These are phyloP conservation scores for Bombycilla garrulus DNA, from an alignment of 2,113 vertebrate genomes.

Conservation along the genomic window DNA sequence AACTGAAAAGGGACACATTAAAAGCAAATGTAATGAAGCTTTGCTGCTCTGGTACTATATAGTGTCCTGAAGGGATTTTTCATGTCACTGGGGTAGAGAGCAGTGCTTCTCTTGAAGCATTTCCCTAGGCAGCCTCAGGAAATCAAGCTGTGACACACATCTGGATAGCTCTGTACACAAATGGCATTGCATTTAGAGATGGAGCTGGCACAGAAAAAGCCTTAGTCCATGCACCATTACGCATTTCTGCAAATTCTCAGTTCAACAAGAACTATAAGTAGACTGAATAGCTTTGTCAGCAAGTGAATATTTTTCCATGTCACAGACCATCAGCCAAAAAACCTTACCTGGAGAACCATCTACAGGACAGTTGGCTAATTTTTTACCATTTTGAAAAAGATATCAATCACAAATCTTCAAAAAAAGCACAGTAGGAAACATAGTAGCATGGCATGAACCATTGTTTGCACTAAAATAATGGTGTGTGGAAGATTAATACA, in stretches of 20 bases:
- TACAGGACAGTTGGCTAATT: not conserved
- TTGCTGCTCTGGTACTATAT: not conserved
- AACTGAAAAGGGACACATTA: not conserved
- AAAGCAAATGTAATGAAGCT: not conserved
- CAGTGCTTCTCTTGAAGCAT: not conserved
- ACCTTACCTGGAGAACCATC: not conserved
- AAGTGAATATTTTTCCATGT: not conserved
- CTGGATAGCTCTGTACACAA: conserved; percentile 10
- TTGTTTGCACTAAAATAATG: conserved; percentile 14
- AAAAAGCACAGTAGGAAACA: not conserved
- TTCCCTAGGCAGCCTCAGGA: not conserved
- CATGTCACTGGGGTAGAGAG: not conserved
- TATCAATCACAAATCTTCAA: not conserved
- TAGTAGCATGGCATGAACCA: not conserved
- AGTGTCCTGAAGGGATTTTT: conserved; percentile 1
- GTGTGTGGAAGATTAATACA: not conserved
- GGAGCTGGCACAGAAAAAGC: not conserved
- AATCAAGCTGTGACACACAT: conserved; percentile 19
- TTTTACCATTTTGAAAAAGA: not conserved
- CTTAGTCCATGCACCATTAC: not conserved
- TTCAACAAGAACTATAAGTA: not conserved
- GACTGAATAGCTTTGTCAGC: not conserved
- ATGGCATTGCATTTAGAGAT: not conserved
- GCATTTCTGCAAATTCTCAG: not conserved
- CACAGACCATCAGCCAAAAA: not conserved